Percentiles rank a stretch among this genome's conserved stretches.
Conservation (phyloP, 2,888 invertebrate species). For the Heliconius ethilla region DNA sequence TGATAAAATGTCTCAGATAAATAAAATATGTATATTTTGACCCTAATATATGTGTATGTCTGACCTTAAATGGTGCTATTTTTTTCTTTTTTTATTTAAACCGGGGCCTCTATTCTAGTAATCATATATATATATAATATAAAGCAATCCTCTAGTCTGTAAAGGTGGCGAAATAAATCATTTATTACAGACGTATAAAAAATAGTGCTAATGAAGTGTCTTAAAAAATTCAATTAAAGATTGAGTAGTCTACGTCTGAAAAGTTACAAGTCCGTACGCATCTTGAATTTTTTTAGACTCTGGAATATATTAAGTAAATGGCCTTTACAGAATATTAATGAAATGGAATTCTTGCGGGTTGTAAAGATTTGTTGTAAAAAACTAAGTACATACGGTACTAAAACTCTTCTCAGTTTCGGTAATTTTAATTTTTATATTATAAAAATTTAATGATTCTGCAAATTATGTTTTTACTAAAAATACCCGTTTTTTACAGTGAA, state of each 20-base stretch:
- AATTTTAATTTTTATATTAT: background rate
- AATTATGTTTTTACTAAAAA: background rate
- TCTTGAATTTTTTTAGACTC: constrained; percentile 2
- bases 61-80: background rate
- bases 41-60: background rate
- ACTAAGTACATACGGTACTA: too few species aligned
- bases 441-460: background rate
- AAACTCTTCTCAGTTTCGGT: too few species aligned
- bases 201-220: constrained; percentile 11
- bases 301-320: background rate
- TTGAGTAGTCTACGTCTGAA: constrained; percentile 7
- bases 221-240: constrained; percentile 9
- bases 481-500: background rate
- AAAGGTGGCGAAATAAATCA: constrained; percentile 1
- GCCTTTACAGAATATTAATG: constrained; percentile 9
- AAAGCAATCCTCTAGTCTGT: constrained; percentile 1
- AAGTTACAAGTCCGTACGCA: constrained; percentile 9
- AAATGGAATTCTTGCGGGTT: background rate
- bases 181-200: background rate
- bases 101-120: background rate
- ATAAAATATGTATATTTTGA: background rate
- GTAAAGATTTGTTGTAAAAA: background rate
- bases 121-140: too few species aligned
- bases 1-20: background rate
- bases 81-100: background rate